A percentile compares a stretch with the other conserved stretches of the same genome.
Evolutionary conservation across 2,113 vertebrate species (phyloP).

Genomic region (Empidonax traillii): DNA sequence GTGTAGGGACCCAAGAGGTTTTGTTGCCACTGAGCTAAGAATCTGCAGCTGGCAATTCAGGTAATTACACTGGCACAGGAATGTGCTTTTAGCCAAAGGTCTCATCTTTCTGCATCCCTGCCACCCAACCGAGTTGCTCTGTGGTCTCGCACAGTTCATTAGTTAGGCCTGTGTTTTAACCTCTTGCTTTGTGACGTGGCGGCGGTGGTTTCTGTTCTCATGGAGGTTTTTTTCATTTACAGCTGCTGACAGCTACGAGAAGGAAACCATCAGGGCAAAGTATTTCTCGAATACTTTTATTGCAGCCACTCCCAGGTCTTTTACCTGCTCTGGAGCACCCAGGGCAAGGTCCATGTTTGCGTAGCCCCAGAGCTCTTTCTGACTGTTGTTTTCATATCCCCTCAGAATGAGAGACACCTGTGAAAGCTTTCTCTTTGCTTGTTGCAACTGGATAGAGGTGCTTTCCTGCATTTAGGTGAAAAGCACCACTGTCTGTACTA

Average conservation of each 20-base stretch:
- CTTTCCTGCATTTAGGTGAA: neutral
- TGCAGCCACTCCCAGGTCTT: constrained; percentile 30
- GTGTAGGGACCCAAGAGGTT: rapidly evolving
- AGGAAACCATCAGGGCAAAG: neutral
- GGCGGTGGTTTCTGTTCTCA: neutral
- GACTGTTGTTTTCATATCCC: neutral
- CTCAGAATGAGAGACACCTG: neutral
- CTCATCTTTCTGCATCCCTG: neutral
- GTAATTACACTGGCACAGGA: neutral
- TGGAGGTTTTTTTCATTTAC: neutral
- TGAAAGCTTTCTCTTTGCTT: neutral
- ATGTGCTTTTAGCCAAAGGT: neutral
- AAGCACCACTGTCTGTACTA: neutral
- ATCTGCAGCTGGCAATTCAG: neutral
- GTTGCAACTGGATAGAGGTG: neutral
- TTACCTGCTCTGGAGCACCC: neutral
- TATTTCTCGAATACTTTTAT: constrained; percentile 17
- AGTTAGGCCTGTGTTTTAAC: neutral
- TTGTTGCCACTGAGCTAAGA: neutral
- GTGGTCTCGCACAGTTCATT: neutral
- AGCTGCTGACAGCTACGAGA: neutral
- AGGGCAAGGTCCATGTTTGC: neutral
- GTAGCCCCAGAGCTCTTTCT: neutral
- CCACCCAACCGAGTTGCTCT: rapidly evolving
- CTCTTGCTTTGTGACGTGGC: neutral